Conservation (phyloP, 2,113 vertebrate genomes). For the Malurus alboscapulatus region DNA sequence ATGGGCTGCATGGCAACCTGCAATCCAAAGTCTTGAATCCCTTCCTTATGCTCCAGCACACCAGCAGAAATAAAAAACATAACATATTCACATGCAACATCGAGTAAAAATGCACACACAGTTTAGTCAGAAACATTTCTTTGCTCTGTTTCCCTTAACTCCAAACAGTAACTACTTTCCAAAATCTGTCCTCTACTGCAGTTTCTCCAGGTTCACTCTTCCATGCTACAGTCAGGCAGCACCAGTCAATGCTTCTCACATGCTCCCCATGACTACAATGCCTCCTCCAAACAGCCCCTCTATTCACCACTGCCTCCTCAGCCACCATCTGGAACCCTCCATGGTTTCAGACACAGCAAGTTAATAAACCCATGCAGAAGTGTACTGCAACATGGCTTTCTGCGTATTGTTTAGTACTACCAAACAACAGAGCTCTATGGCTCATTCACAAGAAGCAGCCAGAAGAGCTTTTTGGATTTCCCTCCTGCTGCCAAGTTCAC, state of each 20-base stretch:
- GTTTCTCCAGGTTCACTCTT: not conserved
- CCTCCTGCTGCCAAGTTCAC: not conserved
- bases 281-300: not conserved
- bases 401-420: not conserved
- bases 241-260: not conserved
- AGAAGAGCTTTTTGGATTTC: not conserved
- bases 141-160: not conserved
- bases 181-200: not conserved
- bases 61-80: not conserved
- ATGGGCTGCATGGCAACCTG: not conserved
- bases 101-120: not conserved
- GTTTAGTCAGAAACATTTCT: not conserved
- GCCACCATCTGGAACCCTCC: slow-evolving; percentile 2
- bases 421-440: not conserved
- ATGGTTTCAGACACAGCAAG: not conserved
- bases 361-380: not conserved
- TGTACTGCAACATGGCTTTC: not conserved
- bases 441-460: not conserved
- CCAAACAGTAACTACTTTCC: not conserved
- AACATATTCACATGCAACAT: not conserved
- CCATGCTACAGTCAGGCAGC: not conserved
- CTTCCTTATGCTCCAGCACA: not conserved
- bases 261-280: fast-evolving
- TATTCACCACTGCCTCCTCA: not conserved
- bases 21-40: not conserved